A percentile compares a stretch with the other conserved stretches of the same genome.
Conservation (phyloP, 2,797 vertebrate species). For the Sebastes melanostomus region DNA sequence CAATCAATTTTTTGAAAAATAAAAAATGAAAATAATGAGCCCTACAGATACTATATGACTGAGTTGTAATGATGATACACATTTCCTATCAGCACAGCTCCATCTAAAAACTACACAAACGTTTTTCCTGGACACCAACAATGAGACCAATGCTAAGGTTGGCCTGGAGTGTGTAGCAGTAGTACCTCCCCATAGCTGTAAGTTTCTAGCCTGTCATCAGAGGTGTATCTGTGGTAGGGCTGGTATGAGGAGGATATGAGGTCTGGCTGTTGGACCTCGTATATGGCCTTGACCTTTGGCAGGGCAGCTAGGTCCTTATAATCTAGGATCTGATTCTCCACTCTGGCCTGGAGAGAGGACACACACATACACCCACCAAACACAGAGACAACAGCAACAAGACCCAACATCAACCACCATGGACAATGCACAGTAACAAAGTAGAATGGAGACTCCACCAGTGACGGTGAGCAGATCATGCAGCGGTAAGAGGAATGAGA, state of each 20-base stretch:
- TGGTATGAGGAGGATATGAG: conserved; percentile 92
- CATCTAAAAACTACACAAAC: not conserved
- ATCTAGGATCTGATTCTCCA: conserved; percentile 99
- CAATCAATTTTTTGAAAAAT: not conserved
- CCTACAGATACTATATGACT: not conserved
- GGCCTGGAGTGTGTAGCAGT: conserved; percentile 59
- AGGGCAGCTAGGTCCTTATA: conserved; percentile 99
- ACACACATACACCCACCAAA: conserved; percentile 71
- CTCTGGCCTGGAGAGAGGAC: conserved; percentile 93
- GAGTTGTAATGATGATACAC: not conserved
- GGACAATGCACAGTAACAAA: conserved; percentile 43
- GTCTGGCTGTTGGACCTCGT: conserved; percentile 96
- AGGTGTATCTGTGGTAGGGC: conserved; percentile 93
- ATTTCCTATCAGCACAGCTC: not conserved
- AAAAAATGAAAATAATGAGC: not conserved
- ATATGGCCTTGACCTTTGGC: conserved; percentile 99
- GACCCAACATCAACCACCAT: conserved; percentile 66
- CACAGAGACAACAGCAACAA: conserved; percentile 67
- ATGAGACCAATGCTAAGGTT: not conserved
- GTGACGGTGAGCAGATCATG: conserved; percentile 18
- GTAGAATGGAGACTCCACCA: conserved; percentile 36
- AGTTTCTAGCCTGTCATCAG: conserved; percentile 93
- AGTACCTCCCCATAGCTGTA: conserved; percentile 97
- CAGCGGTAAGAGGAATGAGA: not conserved
- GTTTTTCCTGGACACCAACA: not conserved